Evolutionary conservation across 1,140 invertebrate species (phyloP), one percentile per base, ranked within the genome.

Genomic region (Neomicropteryx cornuta): DNA sequence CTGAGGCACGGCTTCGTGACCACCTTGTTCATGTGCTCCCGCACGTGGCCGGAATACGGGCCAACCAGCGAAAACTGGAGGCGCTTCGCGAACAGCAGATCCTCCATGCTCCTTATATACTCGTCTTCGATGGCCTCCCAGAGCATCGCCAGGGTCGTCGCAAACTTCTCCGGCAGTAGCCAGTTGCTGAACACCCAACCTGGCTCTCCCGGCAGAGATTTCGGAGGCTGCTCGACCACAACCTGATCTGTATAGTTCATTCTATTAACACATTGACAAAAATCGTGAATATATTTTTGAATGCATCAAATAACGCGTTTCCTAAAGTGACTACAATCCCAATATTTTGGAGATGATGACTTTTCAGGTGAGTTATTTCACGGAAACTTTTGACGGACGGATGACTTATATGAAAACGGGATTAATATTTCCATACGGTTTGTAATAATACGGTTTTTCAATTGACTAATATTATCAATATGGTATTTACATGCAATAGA

Each of bases 61-160:
- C 72, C 43, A 10, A 77, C 38, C 11, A 52, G 52, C 36, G 68
- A 61, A 42, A 67, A 54, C 46, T 70, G 62, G 10, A 68, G 44
- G 17, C 75, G 57, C 40, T 67, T 71, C 4, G 66, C 46, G 35
- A 68, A 68, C 34, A 77, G 65, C 18, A 71, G 45, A 41, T 75
- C 57, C 33, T 70, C 62, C 30, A 76, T 48, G 33, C 69, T 65
- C 16, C 62, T 46, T 3, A 75, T 47, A 45, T 76, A 78, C 2
- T 52, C 48, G 34, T 59, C 60, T 53, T 77, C 75, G 11, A 68
- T 43, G 42, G 58, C 62, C 46, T 72, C 62, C 73, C 75, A 77
- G 19, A 72, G 51, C 3, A 52, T 66, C 0, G 68, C 66, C 28
- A 77, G 43, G 5, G 56, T 51, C 14, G 62, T 39, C 10, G 62